A percentile compares a stretch with the other conserved stretches of the same genome.
These are phyloP conservation scores for Tetraneura akinire DNA, from an alignment of 1,140 invertebrate genomes.

Conservation along the genomic window DNA sequence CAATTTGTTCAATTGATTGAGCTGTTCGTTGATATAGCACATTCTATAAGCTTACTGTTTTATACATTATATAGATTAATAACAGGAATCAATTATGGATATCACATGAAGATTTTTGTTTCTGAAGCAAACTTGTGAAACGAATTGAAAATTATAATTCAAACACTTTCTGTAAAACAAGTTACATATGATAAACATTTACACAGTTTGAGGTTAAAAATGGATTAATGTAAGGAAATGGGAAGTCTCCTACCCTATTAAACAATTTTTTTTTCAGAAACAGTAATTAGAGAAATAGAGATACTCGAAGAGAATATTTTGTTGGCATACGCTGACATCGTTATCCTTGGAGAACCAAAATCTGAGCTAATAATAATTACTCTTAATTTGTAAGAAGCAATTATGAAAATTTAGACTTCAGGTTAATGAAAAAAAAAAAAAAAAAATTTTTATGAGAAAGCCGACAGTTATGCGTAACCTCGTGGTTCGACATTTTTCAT, in stretches of 20 bases:
- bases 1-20: too few relatives aligned
- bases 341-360: background rate
- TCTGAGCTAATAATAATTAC: background rate
- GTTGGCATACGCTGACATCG: constrained; percentile 14
- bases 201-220: background rate
- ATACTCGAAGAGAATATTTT: background rate
- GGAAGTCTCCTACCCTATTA: background rate
- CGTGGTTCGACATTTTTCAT: background rate
- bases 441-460: background rate
- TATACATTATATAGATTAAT: too few relatives aligned
- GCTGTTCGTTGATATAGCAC: too few relatives aligned
- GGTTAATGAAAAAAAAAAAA: too few relatives aligned
- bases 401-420: background rate
- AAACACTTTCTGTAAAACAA: too few relatives aligned
- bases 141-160: too few relatives aligned
- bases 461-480: background rate
- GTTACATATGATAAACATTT: too few relatives aligned
- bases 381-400: background rate
- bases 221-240: background rate
- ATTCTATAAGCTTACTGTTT: too few relatives aligned
- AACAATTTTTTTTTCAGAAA: background rate
- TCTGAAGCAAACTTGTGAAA: too few relatives aligned
- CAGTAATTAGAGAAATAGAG: background rate
- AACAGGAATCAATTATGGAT: too few relatives aligned
- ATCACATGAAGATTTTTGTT: too few relatives aligned